phyloP scores from a whole-genome alignment of 2,113 vertebrate genomes.

The Xiphias gladius region DNA sequence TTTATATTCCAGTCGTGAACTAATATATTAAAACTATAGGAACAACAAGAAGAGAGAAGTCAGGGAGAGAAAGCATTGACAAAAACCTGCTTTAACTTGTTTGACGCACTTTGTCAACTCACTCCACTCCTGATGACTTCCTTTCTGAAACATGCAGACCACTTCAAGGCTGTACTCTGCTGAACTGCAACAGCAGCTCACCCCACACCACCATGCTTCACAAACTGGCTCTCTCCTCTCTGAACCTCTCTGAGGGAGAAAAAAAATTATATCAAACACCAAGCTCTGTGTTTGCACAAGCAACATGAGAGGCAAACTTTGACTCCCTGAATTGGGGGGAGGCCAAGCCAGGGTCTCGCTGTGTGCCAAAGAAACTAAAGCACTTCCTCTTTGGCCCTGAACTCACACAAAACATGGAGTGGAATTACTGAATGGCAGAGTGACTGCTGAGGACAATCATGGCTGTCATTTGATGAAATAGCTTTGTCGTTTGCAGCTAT shows the following conservation, averaged over 20 bases:
- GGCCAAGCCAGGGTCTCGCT: slow-evolving; percentile 61
- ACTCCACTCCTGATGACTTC: slow-evolving; percentile 20
- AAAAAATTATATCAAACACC: slow-evolving; percentile 67
- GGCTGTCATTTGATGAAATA: slow-evolving; percentile 34
- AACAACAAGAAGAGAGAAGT: background rate
- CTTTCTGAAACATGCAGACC: slow-evolving; percentile 55
- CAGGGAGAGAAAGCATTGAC: background rate
- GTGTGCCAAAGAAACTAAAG: slow-evolving; percentile 79
- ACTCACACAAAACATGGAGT: slow-evolving; percentile 73
- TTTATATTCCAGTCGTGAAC: background rate
- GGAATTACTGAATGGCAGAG: slow-evolving; percentile 61
- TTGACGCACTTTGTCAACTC: slow-evolving; percentile 15
- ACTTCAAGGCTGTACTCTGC: slow-evolving; percentile 55
- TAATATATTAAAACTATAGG: background rate
- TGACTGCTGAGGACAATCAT: slow-evolving; percentile 40
- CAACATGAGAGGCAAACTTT: slow-evolving; percentile 80
- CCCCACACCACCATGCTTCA: slow-evolving; percentile 39
- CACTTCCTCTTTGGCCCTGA: slow-evolving; percentile 76
- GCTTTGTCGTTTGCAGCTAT: slow-evolving; percentile 19
- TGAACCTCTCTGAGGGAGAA: slow-evolving; percentile 60
- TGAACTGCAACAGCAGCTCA: slow-evolving; percentile 51
- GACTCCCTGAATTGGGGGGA: slow-evolving; percentile 66
- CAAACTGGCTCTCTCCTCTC: slow-evolving; percentile 64
- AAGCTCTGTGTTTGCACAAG: slow-evolving; percentile 77
- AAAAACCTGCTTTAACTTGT: background rate